Base-by-base conservation (phyloP, 2,113 vertebrate species). In the Phaethornis superciliosus region DNA sequence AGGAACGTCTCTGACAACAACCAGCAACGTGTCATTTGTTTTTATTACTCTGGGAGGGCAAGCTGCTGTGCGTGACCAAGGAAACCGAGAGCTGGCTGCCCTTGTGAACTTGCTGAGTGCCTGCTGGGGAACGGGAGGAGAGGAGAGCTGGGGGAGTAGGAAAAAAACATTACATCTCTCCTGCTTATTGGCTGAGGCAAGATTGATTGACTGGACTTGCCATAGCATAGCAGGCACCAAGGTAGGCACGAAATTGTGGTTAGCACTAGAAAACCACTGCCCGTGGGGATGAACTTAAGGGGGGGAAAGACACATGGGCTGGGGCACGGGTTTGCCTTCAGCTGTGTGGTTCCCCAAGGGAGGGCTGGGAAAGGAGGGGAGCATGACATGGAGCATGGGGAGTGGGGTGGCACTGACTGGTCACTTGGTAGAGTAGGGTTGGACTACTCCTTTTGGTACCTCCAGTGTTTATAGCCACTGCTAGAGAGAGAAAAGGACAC, bases 1-100 rank as follows among this genome's bases (percentile, higher is more conserved):
- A 4, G 81, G 17, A 69, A 76, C 1, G 2, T 24, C 81, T 91
- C 88, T 76, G 82, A 95, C 85, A 96, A 75, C 95, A 86, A 92
- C 69, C 92, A 93, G 92, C 90, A 88, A 92, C 18, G 82, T 96
- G 94, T 94, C 94, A 93, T 96, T 96, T 96, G 94, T 94, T 96
- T 94, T 96, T 96, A 96, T 96, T 96, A 96, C 96, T 94, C 85
- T 37, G 27, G 94, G 95, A 96, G 92, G 96, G 95, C 92, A 93
- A 90, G 96, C 94, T 93, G 94, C 94, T 96, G 92, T 88, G 96
- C 83, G 95, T 96, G 96, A 96, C 96, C 96, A 96, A 96, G 96
- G 96, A 96, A 96, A 96, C 96, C 9, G 40, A 95, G 90, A 83
- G 82, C 90, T 40, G 90, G 77, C 96, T 96, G 96, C 96, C 96